phyloP scores from a whole-genome alignment of 64 coral and sea anemone genomes.

The Cladopsammia gracilis region DNA sequence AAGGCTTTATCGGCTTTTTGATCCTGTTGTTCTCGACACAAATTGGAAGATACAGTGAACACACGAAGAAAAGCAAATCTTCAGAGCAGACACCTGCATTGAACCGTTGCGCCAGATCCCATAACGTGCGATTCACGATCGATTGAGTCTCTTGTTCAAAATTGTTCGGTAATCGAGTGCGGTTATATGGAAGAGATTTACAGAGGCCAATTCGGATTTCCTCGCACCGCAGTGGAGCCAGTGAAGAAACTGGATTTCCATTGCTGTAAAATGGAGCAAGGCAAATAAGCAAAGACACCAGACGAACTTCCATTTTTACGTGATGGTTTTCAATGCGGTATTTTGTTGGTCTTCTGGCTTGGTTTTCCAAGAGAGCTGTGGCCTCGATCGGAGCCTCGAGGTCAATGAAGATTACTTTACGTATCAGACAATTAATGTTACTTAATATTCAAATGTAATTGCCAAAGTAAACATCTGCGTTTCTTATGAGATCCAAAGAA shows the following conservation, averaged over 20 bases:
- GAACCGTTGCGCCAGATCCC: neutral
- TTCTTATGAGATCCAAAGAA: neutral
- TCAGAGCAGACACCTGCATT: slow-evolving; percentile 28
- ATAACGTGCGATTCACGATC: neutral
- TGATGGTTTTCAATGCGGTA: too few species aligned
- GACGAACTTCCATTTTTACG: neutral
- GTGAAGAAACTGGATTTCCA: neutral
- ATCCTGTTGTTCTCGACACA: neutral
- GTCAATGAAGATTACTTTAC: slow-evolving; percentile 11
- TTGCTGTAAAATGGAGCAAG: neutral
- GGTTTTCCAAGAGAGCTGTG: neutral
- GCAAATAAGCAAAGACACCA: neutral
- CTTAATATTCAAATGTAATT: neutral
- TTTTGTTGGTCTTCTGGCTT: neutral
- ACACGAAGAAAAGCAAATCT: slow-evolving; percentile 59
- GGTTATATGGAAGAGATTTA: slow-evolving; percentile 60
- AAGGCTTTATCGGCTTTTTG: slow-evolving; percentile 8
- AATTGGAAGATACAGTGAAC: slow-evolving; percentile 59
- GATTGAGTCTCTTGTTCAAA: slow-evolving; percentile 24
- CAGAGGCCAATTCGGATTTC: slow-evolving; percentile 23
- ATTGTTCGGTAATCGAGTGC: slow-evolving; percentile 49
- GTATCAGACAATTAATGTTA: neutral
- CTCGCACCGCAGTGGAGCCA: neutral
- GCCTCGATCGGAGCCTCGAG: too few species aligned
- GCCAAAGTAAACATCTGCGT: slow-evolving; percentile 4